Evolutionary conservation across 2,113 vertebrate species (phyloP), one percentile per base, ranked within the genome.

Genomic region (Pionites leucogaster): DNA sequence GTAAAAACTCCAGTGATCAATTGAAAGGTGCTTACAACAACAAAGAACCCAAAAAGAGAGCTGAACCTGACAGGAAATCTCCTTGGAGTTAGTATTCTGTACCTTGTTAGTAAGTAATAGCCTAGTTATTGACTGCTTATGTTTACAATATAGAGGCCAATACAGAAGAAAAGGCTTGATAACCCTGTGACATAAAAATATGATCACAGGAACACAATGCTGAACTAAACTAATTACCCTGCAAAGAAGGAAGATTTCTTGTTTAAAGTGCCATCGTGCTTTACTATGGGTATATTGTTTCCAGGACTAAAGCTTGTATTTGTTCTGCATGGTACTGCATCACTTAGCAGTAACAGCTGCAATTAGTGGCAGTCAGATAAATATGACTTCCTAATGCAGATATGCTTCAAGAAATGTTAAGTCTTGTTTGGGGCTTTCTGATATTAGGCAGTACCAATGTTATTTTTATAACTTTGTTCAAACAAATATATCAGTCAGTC

Each of bases 21-120:
- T 19, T 37, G 33, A 83, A 77, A 83, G 29, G 7, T 89, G 27
- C 7, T 95, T 82, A 49, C 50, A 80, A 53, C 14, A 86, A 20
- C n/a, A 83, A 12, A 46, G 50, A 92, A 55, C 12, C 12, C 20
- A 9, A 83, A 90, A 79, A 39, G 6, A 68, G 25, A 91, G 17
- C 13, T 88, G 71, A 88, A 68, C 17, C 27, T 76, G 67, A 57
- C 33, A 88, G 33, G 18, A 88, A 82, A 65, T 64, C 29, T 88
- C 37, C 59, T 91, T 90, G 69, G 37, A 92, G 89, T 87, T 91
- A 63, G 6, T 71, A 46, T 9, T 92, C 55, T 83, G 25, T 41
- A 81, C 20, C 46, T 71, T 23, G 29, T 92, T 82, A 93, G 63
- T 86, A 95, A 96, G 72, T 78, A 82, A 84, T 75, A 94, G 14